Base-by-base conservation (phyloP, 2,797 vertebrate genomes). In the Pseudomugil gertrudae region DNA sequence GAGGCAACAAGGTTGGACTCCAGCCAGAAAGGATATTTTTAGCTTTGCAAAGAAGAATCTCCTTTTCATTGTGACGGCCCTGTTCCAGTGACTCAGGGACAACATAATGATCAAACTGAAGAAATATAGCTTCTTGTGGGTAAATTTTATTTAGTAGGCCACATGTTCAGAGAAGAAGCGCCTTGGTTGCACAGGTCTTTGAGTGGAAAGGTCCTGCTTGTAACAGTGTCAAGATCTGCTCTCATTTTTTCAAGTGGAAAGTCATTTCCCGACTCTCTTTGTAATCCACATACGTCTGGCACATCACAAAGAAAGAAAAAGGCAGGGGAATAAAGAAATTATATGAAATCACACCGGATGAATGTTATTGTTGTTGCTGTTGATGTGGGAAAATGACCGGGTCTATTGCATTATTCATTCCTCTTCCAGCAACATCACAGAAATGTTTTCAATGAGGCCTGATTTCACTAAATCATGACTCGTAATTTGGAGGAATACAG, bases 241-340 rank as follows among this genome's bases (percentile, higher is more conserved):
- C 85, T 81, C 74, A 17, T 78, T 89, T 84, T 78, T 74, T 66
- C 52, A 81, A 90, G 84, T 87, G 82, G 84, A 90, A 87, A 89
- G 85, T 76, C 78, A 90, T 90, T 92, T 92, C 89, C 91, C 87
- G 87, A 76, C 82, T 87, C 78, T 56, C 81, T 83, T 83, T 90
- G 84, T 81, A 84, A 82, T 79, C 74, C 57, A 69, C 80, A 85
- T 84, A 82, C 47, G 83, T 92, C 87, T 92, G 91, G 90, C 89
- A 84, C 84, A 80, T 87, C 83, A 89, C 84, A 89, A 90, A 90
- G 72, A 79, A 63, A 59, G 82, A 60, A 74, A 74, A n/a, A 79
- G 67, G 69, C 85, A 70, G 19, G 87, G 87, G 88, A 90, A 88
- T 83, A 86, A 75, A 89, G 86, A 90, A 89, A 92, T 92, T 85